Evolutionary conservation across 1,140 invertebrate species (phyloP).

Genomic region (Steinernema feltiae): DNA sequence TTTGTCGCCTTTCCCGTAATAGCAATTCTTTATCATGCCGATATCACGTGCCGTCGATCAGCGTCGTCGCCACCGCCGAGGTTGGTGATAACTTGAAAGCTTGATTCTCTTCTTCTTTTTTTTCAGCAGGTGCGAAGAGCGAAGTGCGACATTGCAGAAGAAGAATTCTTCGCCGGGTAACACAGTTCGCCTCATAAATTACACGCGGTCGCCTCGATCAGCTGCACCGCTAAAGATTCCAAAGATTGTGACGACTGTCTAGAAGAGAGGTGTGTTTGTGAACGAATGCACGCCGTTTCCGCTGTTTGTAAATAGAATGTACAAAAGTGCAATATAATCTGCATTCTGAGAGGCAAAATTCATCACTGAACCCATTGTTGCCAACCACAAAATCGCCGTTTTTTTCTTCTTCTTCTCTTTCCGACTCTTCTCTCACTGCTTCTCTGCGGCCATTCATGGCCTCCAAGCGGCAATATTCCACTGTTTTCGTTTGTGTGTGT

Average conservation of each 20-base stretch:
- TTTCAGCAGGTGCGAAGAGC: not conserved
- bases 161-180: not conserved
- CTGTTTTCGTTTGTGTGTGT: too few relatives aligned
- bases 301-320: not conserved
- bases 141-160: not conserved
- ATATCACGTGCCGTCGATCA: not conserved
- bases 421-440: not conserved
- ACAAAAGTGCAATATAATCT: too few relatives aligned
- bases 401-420: too few relatives aligned
- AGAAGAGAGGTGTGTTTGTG: too few relatives aligned
- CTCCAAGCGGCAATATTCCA: too few relatives aligned
- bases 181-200: not conserved
- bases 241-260: slow-evolving; percentile 1
- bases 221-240: not conserved
- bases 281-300: not conserved
- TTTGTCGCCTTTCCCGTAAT: not conserved
- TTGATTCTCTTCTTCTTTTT: not conserved
- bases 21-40: not conserved
- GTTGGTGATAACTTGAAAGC: not conserved
- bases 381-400: too few relatives aligned
- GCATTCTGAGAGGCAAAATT: too few relatives aligned
- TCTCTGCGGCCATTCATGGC: not conserved
- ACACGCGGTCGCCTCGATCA: slow-evolving; percentile 1
- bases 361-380: too few relatives aligned
- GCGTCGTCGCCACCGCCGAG: not conserved